Conservation (phyloP, 2,797 vertebrate genomes). For the Crypturellus tataupa region DNA sequence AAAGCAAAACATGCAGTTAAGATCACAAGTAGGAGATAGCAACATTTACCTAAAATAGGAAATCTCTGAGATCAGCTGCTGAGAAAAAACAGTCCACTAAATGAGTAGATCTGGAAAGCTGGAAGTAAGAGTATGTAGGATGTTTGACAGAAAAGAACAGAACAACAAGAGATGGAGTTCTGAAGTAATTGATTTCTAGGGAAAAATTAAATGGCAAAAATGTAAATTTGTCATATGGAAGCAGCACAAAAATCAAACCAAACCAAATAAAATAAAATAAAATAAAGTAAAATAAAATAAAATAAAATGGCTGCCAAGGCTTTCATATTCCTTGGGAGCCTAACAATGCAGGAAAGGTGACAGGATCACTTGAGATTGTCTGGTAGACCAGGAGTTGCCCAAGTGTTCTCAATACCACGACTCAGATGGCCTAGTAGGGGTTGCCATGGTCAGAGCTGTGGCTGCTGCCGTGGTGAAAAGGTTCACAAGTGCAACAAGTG, state of each 20-base stretch:
- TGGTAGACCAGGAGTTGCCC: accelerated
- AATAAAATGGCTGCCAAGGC: no score
- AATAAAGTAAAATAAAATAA: no score
- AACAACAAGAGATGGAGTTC: not conserved
- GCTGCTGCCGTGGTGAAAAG: not conserved
- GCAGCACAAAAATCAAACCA: not conserved
- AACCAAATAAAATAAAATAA: not conserved
- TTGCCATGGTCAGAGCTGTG: not conserved
- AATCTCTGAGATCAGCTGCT: not conserved
- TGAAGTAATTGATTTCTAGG: not conserved
- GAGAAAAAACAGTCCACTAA: not conserved
- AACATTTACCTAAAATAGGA: not conserved
- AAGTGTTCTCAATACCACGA: not conserved
- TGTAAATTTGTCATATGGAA: not conserved
- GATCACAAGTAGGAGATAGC: not conserved
- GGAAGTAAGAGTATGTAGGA: not conserved
- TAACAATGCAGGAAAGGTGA: not conserved
- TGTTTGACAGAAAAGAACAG: not conserved
- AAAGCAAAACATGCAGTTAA: not conserved
- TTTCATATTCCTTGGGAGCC: accelerated
- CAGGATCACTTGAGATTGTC: not conserved
- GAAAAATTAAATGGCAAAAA: not conserved
- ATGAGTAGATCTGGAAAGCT: not conserved
- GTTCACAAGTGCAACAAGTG: not conserved
- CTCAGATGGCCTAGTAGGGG: not conserved